Base-by-base conservation (phyloP, 2,888 invertebrate genomes). In the Drosophila gaucha region DNA sequence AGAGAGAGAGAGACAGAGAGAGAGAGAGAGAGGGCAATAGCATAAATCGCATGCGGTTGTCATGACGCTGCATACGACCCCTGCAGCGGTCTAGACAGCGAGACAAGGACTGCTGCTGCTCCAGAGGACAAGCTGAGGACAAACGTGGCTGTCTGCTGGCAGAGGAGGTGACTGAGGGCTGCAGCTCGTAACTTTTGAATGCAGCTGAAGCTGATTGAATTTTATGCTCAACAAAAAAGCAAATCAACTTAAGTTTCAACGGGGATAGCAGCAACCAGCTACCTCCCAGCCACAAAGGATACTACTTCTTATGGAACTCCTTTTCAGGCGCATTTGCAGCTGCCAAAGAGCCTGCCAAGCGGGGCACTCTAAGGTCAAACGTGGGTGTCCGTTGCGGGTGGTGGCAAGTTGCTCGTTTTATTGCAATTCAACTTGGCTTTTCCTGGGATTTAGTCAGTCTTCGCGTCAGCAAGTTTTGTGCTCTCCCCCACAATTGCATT, bases 21-120 rank as follows among this genome's bases (percentile, higher is more conserved):
- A 14, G 41, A 55, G 70, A 57, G 30, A 56, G 33, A 47, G 39
- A 39, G 36, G 12, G 51, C 28, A 43, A n/a, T 67, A 73, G 67
- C 74, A 86, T 86, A 88, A 86, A 84, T 77, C 87, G 87, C 67
- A 80, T 80, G 78, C 85, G 89, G 87, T 88, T 88, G 87, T 77
- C 88, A 83, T 83, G 83, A 65, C 78, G 55, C 52, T 87, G 87
- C 87, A 56, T 41, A 30, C 73, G 78, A 74, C 74, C 76, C 78
- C 78, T 85, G 86, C 78, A 85, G 86, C 69, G 86, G 78, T 78
- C 86, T 78, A 78, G 78, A 78, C 78, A 70, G 20, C 41, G 63
- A 64, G 73, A 55, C 78, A 57, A 74, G 78, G 55, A 69, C 46
- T 38, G 30, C 54, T 71, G 71, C 71, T 55, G 39, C 51, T 43